A percentile compares a stretch with the other conserved stretches of the same genome.
These are phyloP conservation scores for Odontocerum albicorne DNA, from an alignment of 2,888 invertebrate genomes.

Conservation along the genomic window DNA sequence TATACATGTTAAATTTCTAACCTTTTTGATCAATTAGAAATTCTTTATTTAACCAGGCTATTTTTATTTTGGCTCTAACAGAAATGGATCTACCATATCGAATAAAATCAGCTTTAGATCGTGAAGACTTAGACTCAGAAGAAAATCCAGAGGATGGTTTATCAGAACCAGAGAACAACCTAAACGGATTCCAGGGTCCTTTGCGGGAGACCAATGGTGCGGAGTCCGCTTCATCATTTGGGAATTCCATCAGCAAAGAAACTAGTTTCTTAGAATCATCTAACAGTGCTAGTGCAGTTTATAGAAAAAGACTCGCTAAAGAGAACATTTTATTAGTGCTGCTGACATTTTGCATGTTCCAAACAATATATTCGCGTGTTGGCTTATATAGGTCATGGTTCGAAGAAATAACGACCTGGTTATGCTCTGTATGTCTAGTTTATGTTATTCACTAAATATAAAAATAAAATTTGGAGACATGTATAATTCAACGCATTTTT, in stretches of 20 bases:
- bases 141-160: slow-evolving; percentile 38
- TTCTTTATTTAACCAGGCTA: slow-evolving; percentile 27
- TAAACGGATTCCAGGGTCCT: slow-evolving; percentile 66
- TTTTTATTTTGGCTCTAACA: slow-evolving; percentile 43
- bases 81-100: slow-evolving; percentile 64
- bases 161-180: slow-evolving; percentile 52
- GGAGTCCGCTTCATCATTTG: slow-evolving; percentile 35
- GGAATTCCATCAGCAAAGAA: slow-evolving; percentile 44
- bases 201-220: slow-evolving; percentile 60
- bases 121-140: slow-evolving; percentile 50
- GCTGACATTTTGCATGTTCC: not conserved
- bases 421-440: slow-evolving; percentile 24
- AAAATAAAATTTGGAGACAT: not conserved
- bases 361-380: slow-evolving; percentile 4
- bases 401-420: slow-evolving; percentile 15
- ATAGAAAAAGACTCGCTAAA: not conserved
- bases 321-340: not conserved
- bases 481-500: no score
- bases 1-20: no score
- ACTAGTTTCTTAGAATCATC: slow-evolving; percentile 47
- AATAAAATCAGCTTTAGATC: slow-evolving; percentile 46
- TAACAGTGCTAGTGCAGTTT: slow-evolving; percentile 6
- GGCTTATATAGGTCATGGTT: slow-evolving; percentile 2
- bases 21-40: no score
- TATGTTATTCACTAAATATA: slow-evolving; percentile 10